phyloP scores from a whole-genome alignment of 2,888 invertebrate species.

The Tenthredo amoena region DNA sequence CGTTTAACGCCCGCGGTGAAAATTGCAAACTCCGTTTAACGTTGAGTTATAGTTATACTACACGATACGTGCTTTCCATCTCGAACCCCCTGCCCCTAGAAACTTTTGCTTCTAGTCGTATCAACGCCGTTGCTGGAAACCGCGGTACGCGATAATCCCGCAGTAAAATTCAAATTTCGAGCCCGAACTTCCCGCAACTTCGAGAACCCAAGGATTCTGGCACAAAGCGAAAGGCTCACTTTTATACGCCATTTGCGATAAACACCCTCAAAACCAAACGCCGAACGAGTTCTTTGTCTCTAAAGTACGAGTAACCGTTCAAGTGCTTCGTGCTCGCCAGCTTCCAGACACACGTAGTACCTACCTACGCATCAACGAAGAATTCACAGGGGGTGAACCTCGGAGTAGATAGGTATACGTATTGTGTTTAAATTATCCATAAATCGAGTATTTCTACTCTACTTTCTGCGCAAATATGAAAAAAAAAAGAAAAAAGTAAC shows the following conservation, averaged over 20 bases:
- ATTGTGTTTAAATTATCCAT: slow-evolving; percentile 7
- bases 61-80: neutral
- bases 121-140: neutral
- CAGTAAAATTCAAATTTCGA: neutral
- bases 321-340: slow-evolving; percentile 31
- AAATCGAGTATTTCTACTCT: neutral
- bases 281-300: slow-evolving; percentile 29
- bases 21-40: slow-evolving; percentile 15
- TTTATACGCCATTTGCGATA: slow-evolving; percentile 33
- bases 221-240: slow-evolving; percentile 10
- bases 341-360: slow-evolving; percentile 16
- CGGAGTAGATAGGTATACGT: neutral
- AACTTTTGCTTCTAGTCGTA: neutral
- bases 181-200: neutral
- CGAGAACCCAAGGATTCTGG: neutral
- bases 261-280: slow-evolving; percentile 30
- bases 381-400: neutral
- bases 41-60: neutral
- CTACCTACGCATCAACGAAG: neutral
- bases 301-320: slow-evolving; percentile 6
- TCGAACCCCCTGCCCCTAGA: neutral
- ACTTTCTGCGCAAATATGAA: neutral
- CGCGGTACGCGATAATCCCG: neutral
- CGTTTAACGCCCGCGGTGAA: slow-evolving; percentile 28
- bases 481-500: neutral